Conservation (phyloP, 2,113 vertebrate genomes). For the Anser cygnoides region DNA sequence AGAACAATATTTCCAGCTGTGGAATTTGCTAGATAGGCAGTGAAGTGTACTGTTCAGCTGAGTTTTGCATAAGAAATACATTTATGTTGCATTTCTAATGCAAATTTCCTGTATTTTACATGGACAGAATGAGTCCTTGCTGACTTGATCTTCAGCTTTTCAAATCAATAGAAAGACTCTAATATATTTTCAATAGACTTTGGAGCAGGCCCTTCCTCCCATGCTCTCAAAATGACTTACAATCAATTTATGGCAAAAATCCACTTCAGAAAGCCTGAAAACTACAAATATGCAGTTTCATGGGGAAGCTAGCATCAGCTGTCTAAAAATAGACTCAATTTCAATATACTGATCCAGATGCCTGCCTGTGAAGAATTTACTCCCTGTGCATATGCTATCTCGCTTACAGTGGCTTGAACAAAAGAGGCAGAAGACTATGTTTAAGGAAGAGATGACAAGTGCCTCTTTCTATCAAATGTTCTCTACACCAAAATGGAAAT, state of each 20-base stretch:
- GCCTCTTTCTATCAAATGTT: conserved; percentile 61
- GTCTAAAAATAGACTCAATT: conserved; percentile 67
- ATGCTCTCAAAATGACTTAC: conserved; percentile 56
- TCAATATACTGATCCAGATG: conserved; percentile 59
- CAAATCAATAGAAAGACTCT: conserved; percentile 60
- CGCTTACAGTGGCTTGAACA: conserved; percentile 58
- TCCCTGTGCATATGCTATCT: conserved; percentile 40
- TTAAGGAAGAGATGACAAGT: conserved; percentile 67
- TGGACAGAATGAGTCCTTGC: conserved; percentile 52
- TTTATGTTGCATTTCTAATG: conserved; percentile 67
- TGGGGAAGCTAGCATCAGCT: conserved; percentile 43
- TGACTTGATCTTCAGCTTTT: conserved; percentile 60
- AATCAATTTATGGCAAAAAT: conserved; percentile 67
- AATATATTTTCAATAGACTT: conserved; percentile 68
- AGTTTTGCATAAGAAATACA: conserved; percentile 63
- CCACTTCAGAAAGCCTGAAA: conserved; percentile 61
- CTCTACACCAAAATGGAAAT: conserved; percentile 65
- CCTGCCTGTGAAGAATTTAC: conserved; percentile 50
- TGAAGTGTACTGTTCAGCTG: conserved; percentile 52
- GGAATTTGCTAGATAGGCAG: conserved; percentile 35
- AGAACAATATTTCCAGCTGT: conserved; percentile 55
- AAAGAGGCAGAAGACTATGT: conserved; percentile 58
- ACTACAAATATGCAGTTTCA: conserved; percentile 60
- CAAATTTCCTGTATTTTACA: conserved; percentile 48
- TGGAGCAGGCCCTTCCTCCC: conserved; percentile 41